Percentiles rank a stretch among this genome's conserved stretches.
phyloP scores from a whole-genome alignment of 2,113 vertebrate species.

The Tenebrosternarchus preto region DNA sequence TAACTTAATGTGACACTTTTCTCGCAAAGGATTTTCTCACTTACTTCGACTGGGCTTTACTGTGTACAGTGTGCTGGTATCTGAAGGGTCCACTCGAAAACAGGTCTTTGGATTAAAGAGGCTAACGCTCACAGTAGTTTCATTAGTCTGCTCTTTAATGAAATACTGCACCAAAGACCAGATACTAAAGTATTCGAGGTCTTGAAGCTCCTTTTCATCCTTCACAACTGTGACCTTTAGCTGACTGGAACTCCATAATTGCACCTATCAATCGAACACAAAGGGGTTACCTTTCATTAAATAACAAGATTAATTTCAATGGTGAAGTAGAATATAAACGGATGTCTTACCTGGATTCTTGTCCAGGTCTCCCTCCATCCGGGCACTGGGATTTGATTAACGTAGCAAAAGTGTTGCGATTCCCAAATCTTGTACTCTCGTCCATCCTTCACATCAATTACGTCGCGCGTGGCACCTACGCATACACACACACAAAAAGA shows the following conservation, averaged over 20 bases:
- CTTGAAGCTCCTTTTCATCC: slow-evolving; percentile 83
- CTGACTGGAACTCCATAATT: slow-evolving; percentile 79
- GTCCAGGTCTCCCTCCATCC: slow-evolving; percentile 91
- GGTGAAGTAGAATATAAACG: not conserved
- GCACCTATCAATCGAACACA: slow-evolving; percentile 74
- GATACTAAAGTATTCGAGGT: slow-evolving; percentile 81
- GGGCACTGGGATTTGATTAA: slow-evolving; percentile 69
- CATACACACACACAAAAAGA: slow-evolving; percentile 32
- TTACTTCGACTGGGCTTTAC: slow-evolving; percentile 78
- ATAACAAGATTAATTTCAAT: not conserved
- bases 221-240: slow-evolving; percentile 84
- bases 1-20: not conserved
- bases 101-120: slow-evolving; percentile 87
- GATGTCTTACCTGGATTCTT: slow-evolving; percentile 78
- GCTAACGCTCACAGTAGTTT: slow-evolving; percentile 82
- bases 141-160: slow-evolving; percentile 84
- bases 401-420: slow-evolving; percentile 81
- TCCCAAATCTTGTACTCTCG: accelerated
- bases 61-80: slow-evolving; percentile 67
- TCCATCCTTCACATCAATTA: slow-evolving; percentile 74
- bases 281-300: not conserved
- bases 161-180: slow-evolving; percentile 80
- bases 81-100: slow-evolving; percentile 82
- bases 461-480: slow-evolving; percentile 53
- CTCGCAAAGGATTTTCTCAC: slow-evolving; percentile 50